These are phyloP conservation scores for Zaprionus capensis DNA, from an alignment of 1,140 invertebrate genomes.

Conservation along the genomic window DNA sequence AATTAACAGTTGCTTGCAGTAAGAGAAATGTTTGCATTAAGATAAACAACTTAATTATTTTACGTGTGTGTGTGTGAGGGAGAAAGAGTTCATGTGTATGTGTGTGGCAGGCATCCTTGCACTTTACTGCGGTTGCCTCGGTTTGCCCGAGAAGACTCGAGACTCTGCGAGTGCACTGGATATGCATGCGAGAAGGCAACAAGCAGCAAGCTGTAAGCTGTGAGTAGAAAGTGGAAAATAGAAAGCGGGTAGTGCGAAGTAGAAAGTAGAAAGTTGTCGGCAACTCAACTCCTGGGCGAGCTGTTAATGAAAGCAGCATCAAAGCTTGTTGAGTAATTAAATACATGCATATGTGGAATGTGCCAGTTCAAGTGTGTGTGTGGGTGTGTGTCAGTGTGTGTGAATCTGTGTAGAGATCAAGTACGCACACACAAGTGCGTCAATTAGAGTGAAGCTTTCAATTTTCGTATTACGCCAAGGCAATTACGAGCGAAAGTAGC, in stretches of 20 bases:
- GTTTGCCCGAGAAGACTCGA: conserved; percentile 6
- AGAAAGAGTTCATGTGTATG: not conserved
- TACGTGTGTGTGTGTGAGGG: conserved; percentile 18
- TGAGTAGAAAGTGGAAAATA: not conserved
- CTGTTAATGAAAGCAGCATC: conserved; percentile 50
- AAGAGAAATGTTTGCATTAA: conserved; percentile 69
- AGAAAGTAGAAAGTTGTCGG: conserved; percentile 11
- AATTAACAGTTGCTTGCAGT: conserved; percentile 79
- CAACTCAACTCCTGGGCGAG: conserved; percentile 28
- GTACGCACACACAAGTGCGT: conserved; percentile 3
- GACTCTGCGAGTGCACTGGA: conserved; percentile 11
- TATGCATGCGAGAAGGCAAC: conserved; percentile 40
- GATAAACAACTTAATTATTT: conserved; percentile 83
- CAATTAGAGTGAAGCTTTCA: conserved; percentile 34
- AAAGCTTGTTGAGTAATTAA: conserved; percentile 64
- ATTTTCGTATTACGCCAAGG: conserved; percentile 10
- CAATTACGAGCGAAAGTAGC: conserved; percentile 3
- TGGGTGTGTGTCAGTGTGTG: conserved; percentile 4
- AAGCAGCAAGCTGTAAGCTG: not conserved
- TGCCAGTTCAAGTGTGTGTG: not conserved
- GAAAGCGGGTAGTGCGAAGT: not conserved
- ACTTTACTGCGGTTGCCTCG: conserved; percentile 53
- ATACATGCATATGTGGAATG: conserved; percentile 29
- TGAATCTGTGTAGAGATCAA: conserved; percentile 5
- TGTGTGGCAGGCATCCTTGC: conserved; percentile 40